Base-by-base conservation (phyloP, 2,888 invertebrate species). In the Marronus borbonicus region DNA sequence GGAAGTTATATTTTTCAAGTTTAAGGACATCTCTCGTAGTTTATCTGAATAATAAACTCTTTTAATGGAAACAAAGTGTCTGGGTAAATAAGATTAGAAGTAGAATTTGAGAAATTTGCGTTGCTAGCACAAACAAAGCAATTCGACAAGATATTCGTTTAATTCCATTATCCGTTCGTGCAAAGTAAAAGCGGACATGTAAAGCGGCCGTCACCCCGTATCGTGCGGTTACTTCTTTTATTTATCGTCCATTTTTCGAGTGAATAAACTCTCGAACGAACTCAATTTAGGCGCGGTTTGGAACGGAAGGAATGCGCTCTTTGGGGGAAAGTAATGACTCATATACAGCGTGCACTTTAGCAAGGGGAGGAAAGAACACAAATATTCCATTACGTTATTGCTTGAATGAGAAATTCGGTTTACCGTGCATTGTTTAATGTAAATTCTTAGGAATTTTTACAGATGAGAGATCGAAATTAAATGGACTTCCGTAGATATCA, bases 251-350 rank as follows among this genome's bases (percentile, higher is more conserved):
- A 50, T 74, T 74, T 62, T 60, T 24, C 49, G 24, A 55, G 24
- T 60, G 72, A 60, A 44, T 60, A 74, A 74, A 74, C 62, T 49
- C 62, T 58, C 60, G 60, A 44, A 55, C 44, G 72, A 74, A 74
- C 60, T 74, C 72, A 74, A 74, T 74, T 74, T 74, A 60, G 72
- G 72, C 62, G 72, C 62, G 72, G 72, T 74, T 55, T 39, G 60
- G 58, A 72, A 44, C 49, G 72, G 62, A 44, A 60, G 60, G 72
- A 74, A 74, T 74, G 72, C 14, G 49, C 5, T 60, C 58, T 74
- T 74, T 74, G 72, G 72, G 72, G 72, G 72, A 60, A 74, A 74
- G 58, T 49, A 74, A 60, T 74, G 72, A 74, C 49, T 74, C 72
- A 74, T 24, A 74, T 60, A 20, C 44, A 74, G 20, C 62, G 58